phyloP scores from a whole-genome alignment of 2,797 vertebrate species.

The Centropyge bicolor region DNA sequence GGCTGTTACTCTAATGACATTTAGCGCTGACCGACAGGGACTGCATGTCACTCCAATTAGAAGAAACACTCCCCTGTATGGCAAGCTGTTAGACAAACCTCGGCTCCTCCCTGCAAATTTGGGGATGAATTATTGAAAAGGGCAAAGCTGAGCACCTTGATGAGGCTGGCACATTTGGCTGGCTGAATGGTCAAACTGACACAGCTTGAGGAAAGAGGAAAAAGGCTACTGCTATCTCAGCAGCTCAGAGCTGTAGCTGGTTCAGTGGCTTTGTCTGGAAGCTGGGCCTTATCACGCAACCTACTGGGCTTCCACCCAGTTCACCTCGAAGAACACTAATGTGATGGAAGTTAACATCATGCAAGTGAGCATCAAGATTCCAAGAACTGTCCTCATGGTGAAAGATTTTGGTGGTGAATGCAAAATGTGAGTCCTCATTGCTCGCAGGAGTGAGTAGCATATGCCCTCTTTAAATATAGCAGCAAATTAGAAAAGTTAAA shows the following conservation, averaged over 20 bases:
- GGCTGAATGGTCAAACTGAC: slow-evolving; percentile 72
- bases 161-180: slow-evolving; percentile 71
- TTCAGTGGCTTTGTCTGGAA: slow-evolving; percentile 46
- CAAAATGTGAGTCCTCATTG: slow-evolving; percentile 5
- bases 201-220: slow-evolving; percentile 61
- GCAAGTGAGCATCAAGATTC: slow-evolving; percentile 5
- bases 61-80: slow-evolving; percentile 59
- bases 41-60: slow-evolving; percentile 76
- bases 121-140: slow-evolving; percentile 84
- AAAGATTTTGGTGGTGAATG: slow-evolving; percentile 16
- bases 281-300: slow-evolving; percentile 49
- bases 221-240: slow-evolving; percentile 73
- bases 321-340: neutral
- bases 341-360: slow-evolving; percentile 28
- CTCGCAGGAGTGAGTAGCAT: neutral
- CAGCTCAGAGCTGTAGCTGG: slow-evolving; percentile 53
- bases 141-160: slow-evolving; percentile 79
- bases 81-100: slow-evolving; percentile 70
- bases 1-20: slow-evolving; percentile 75
- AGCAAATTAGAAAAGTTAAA: slow-evolving; percentile 17
- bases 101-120: slow-evolving; percentile 76
- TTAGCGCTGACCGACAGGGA: slow-evolving; percentile 72
- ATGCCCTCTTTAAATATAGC: slow-evolving; percentile 9
- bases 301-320: slow-evolving; percentile 27
- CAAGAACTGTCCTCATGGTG: neutral